These are phyloP conservation scores for Siphamia tubifer DNA, from an alignment of 2,113 vertebrate species.

Conservation along the genomic window DNA sequence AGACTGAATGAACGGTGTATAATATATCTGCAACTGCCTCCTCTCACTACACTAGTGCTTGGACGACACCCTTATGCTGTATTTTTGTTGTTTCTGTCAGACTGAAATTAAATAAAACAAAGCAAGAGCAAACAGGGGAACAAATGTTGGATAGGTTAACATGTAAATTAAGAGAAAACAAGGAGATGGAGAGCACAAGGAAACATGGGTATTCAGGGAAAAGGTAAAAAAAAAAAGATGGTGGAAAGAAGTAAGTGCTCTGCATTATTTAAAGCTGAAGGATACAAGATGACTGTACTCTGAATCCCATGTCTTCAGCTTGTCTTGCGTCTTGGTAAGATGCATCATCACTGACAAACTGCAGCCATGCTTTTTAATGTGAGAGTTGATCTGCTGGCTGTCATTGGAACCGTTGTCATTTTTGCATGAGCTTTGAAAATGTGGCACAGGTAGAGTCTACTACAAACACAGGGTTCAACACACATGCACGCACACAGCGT, in stretches of 20 bases:
- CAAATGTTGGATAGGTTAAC: not conserved
- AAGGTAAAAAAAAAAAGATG: conserved; percentile 37
- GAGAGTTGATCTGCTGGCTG: not conserved
- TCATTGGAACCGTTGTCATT: conserved; percentile 5
- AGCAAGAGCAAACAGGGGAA: not conserved
- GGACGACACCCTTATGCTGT: conserved; percentile 50
- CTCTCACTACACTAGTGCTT: conserved; percentile 58
- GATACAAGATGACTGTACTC: conserved; percentile 34
- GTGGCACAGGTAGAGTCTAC: conserved; percentile 28
- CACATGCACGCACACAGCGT: conserved; percentile 13
- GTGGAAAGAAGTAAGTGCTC: conserved; percentile 47
- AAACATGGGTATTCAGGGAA: conserved; percentile 31
- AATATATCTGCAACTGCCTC: conserved; percentile 68
- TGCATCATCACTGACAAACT: not conserved
- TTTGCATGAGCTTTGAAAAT: conserved; percentile 25
- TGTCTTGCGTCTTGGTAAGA: not conserved
- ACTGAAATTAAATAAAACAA: not conserved
- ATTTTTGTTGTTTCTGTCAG: not conserved
- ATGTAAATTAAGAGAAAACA: conserved; percentile 10
- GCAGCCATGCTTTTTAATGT: not conserved
- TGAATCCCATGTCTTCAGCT: conserved; percentile 32
- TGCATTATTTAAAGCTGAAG: conserved; percentile 69
- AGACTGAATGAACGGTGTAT: conserved; percentile 60
- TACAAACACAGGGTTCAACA: conserved; percentile 15
- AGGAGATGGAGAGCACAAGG: not conserved